Base-by-base conservation (phyloP, 2,113 vertebrate species). In the Esox niger region DNA sequence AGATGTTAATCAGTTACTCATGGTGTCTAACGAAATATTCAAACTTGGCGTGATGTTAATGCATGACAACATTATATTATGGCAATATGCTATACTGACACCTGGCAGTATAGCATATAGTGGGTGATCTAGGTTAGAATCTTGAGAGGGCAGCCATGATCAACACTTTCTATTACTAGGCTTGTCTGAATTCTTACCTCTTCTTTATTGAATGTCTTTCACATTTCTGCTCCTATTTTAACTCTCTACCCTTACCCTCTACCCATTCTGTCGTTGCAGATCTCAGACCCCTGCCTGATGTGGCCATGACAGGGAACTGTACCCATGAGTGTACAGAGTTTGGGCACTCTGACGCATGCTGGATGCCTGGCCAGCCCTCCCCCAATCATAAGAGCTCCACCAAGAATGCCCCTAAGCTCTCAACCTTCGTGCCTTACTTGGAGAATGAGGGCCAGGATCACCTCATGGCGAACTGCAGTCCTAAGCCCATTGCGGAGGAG, bases 381-480 rank as follows among this genome's bases (percentile, higher is more conserved):
- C 95, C 96, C 71, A 93, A 87, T 87, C 94, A 90, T 91, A 94
- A 94, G 90, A 91, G 59, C 57, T 56, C 93, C 90, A 95, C 93
- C 90, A 95, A 94, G 90, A 93, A 91, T 23, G 89, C 94, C 86
- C 92, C 97, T 85, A 95, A 93, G 91, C 95, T 99, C 85, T 97
- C 97, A 91, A 99, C 97, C 91, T 99, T 99, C 82, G 96, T 99
- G 97, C 96, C 97, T 99, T 99, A 98, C 93, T 95, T 96, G 93
- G 97, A 99, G 88, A 93, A 92, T 90, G 96, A 94, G 80, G 94
- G 93, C 76, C 95, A 94, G 88, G 95, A 97, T 88, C 57, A 52
- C 81, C 92, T 93, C 71, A 80, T 90, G 87, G 94, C 94, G 81
- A 94, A 95, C 66, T 94, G 95, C 88, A 98, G 95, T 93, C 95